These are phyloP conservation scores for Pungitius pungitius DNA, from an alignment of 2,113 vertebrate genomes.

Conservation along the genomic window DNA sequence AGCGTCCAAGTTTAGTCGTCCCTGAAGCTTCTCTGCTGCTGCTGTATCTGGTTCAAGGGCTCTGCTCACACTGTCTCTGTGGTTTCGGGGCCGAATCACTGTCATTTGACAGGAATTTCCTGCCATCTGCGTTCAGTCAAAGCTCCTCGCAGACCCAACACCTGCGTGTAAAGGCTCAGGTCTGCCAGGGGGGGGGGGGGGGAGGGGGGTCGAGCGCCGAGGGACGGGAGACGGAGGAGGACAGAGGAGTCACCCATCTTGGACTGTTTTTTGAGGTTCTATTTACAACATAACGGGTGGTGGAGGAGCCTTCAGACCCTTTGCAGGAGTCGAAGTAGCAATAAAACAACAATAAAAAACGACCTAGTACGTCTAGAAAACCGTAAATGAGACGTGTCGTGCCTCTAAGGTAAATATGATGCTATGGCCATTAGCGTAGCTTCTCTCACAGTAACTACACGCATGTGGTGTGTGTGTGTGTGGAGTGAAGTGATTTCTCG, in stretches of 20 bases:
- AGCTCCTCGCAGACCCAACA: conserved; percentile 73
- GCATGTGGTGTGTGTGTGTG: conserved; percentile 1
- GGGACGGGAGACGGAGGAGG: no score
- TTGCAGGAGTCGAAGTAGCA: neutral
- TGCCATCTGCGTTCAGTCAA: conserved; percentile 67
- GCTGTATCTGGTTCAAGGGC: conserved; percentile 52
- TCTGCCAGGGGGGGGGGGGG: no score
- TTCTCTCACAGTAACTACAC: neutral
- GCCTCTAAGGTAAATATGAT: neutral
- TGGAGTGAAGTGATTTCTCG: neutral
- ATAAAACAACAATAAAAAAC: neutral
- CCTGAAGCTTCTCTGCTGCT: conserved; percentile 13
- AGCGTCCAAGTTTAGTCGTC: conserved; percentile 27
- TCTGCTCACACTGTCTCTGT: conserved; percentile 62
- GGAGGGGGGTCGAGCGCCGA: no score
- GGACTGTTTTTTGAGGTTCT: no score
- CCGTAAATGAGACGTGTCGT: no score
- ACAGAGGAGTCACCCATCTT: no score
- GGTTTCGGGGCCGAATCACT: conserved; percentile 72
- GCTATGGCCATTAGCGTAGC: neutral
- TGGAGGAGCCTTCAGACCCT: neutral
- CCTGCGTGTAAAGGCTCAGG: conserved; percentile 70
- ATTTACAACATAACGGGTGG: neutral
- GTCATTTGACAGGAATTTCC: conserved; percentile 78
- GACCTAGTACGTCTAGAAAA: neutral